Evolutionary conservation across 2,888 invertebrate genomes (phyloP).

Genomic region (Lycocerus yunnanus): DNA sequence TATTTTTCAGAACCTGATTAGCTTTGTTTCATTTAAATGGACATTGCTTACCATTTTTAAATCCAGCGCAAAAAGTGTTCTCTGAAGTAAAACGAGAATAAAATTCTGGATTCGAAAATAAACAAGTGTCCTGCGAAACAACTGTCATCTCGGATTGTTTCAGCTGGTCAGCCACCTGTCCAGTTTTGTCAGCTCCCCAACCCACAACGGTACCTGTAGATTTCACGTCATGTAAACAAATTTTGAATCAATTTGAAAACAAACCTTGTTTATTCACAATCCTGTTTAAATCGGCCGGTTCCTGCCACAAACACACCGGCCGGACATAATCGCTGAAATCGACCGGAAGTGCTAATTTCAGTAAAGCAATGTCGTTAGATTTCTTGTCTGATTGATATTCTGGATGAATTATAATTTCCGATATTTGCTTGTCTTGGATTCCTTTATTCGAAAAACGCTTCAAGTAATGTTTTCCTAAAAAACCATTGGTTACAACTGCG

Average conservation of each 20-base stretch:
- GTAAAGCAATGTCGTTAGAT: slow-evolving; percentile 47
- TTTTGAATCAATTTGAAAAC: background rate
- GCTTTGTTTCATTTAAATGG: background rate
- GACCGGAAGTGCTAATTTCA: slow-evolving; percentile 43
- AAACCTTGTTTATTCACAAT: slow-evolving; percentile 42
- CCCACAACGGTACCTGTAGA: slow-evolving; percentile 51
- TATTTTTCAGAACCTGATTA: slow-evolving; percentile 33
- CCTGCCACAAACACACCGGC: slow-evolving; percentile 50
- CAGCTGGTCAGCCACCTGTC: slow-evolving; percentile 62
- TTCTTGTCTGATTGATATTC: slow-evolving; percentile 46
- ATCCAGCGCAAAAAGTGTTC: slow-evolving; percentile 60
- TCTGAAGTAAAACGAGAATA: slow-evolving; percentile 63
- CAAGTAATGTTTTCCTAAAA: slow-evolving; percentile 50
- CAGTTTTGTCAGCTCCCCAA: slow-evolving; percentile 63
- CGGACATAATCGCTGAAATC: slow-evolving; percentile 50
- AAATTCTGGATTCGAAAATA: slow-evolving; percentile 65
- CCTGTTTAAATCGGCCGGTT: slow-evolving; percentile 34
- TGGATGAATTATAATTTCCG: slow-evolving; percentile 46
- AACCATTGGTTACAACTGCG: background rate
- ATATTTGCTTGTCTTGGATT: slow-evolving; percentile 49
- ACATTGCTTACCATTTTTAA: slow-evolving; percentile 50
- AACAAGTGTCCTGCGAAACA: slow-evolving; percentile 63
- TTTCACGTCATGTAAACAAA: background rate
- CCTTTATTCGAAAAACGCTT: slow-evolving; percentile 49
- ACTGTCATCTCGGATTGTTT: slow-evolving; percentile 66